These are phyloP conservation scores for Pheucticus melanocephalus DNA, from an alignment of 2,113 vertebrate genomes.

Conservation along the genomic window DNA sequence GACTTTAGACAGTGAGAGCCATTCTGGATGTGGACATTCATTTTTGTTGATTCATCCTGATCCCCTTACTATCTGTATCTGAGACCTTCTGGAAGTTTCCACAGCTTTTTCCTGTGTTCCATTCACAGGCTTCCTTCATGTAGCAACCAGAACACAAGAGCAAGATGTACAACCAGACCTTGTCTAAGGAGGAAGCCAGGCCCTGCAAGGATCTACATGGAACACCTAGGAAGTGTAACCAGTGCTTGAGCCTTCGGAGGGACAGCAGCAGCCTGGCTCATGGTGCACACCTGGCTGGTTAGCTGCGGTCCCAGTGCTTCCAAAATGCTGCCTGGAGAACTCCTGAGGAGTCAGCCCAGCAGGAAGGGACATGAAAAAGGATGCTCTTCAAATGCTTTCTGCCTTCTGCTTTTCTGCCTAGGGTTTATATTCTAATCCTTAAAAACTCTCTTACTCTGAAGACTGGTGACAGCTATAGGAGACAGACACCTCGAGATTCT, in stretches of 20 bases:
- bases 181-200: neutral
- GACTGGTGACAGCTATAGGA: neutral
- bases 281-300: rapidly evolving
- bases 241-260: neutral
- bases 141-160: neutral
- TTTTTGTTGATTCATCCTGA: neutral
- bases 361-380: neutral
- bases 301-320: rapidly evolving
- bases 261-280: neutral
- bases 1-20: neutral
- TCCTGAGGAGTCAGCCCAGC: neutral
- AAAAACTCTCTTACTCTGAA: neutral
- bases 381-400: neutral
- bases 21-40: neutral
- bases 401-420: neutral
- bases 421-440: neutral
- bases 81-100: neutral
- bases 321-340: neutral
- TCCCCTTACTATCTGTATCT: neutral
- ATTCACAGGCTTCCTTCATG: neutral
- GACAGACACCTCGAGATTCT: neutral
- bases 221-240: neutral
- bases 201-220: neutral
- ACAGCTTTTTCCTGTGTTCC: neutral
- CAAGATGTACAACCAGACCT: neutral